Evolutionary conservation across 2,113 vertebrate genomes (phyloP).

Genomic region (Calyptommatus sinebrachiatus): DNA sequence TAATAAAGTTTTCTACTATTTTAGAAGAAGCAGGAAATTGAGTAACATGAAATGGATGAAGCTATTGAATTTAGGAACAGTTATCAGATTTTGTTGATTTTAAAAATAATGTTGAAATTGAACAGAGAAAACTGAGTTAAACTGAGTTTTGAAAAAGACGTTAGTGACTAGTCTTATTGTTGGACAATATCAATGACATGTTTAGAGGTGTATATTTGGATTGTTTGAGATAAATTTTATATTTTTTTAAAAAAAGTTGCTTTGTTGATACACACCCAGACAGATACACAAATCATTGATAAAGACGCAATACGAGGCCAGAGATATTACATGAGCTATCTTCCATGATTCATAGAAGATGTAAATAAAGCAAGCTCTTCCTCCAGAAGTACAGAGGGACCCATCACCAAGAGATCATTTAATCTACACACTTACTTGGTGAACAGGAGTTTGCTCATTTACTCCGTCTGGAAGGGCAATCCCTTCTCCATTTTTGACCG

Average conservation of each 20-base stretch:
- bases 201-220: not conserved
- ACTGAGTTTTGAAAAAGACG: not conserved
- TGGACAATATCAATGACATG: not conserved
- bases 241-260: not conserved
- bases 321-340: not conserved
- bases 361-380: not conserved
- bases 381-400: constrained; percentile 1
- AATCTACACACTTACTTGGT: constrained; percentile 69
- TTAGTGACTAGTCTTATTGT: not conserved
- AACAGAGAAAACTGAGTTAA: not conserved
- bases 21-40: not conserved
- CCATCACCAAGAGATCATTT: constrained; percentile 55
- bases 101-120: not conserved
- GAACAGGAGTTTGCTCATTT: constrained; percentile 52
- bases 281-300: not conserved
- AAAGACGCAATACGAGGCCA: not conserved
- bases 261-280: constrained; percentile 3
- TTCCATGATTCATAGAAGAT: not conserved
- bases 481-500: constrained; percentile 67
- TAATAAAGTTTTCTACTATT: not conserved
- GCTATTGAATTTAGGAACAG: not conserved
- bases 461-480: constrained; percentile 48
- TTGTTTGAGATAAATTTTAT: not conserved
- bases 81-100: not conserved
- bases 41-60: not conserved